phyloP scores from a whole-genome alignment of 2,888 invertebrate species.

The Drosophila rubida region DNA sequence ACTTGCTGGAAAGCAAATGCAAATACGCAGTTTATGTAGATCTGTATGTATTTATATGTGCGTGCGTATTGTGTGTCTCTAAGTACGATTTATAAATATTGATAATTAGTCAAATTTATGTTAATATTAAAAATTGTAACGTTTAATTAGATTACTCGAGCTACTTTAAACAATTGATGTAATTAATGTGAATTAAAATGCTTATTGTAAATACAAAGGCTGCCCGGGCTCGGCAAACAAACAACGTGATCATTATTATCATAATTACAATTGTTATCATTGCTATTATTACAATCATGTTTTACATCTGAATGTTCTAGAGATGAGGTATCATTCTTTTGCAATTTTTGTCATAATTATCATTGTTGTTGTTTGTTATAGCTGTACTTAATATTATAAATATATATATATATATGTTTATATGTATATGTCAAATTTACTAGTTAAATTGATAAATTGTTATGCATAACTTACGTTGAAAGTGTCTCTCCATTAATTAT shows the following conservation, averaged over 20 bases:
- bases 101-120: constrained; percentile 64
- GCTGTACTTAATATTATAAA: constrained; percentile 66
- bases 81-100: constrained; percentile 43
- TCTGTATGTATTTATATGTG: constrained; percentile 19
- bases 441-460: constrained; percentile 30
- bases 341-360: constrained; percentile 51
- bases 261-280: constrained; percentile 10
- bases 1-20: neutral
- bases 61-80: constrained; percentile 30
- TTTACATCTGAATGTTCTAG: constrained; percentile 41
- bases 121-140: constrained; percentile 66
- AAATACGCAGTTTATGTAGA: constrained; percentile 13
- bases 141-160: constrained; percentile 65
- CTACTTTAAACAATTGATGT: constrained; percentile 54
- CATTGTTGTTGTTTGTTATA: constrained; percentile 78
- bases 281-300: constrained; percentile 31
- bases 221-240: constrained; percentile 75
- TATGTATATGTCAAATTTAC: constrained; percentile 8
- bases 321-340: constrained; percentile 47
- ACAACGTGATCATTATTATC: constrained; percentile 69
- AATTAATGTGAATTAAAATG: constrained; percentile 42
- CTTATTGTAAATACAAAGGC: constrained; percentile 75
- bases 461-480: constrained; percentile 34
- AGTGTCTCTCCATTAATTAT: constrained; percentile 61
- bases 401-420: constrained; percentile 6